These are phyloP conservation scores for Spinibarbus caldwelli DNA, from an alignment of 2,797 vertebrate genomes.

Conservation along the genomic window DNA sequence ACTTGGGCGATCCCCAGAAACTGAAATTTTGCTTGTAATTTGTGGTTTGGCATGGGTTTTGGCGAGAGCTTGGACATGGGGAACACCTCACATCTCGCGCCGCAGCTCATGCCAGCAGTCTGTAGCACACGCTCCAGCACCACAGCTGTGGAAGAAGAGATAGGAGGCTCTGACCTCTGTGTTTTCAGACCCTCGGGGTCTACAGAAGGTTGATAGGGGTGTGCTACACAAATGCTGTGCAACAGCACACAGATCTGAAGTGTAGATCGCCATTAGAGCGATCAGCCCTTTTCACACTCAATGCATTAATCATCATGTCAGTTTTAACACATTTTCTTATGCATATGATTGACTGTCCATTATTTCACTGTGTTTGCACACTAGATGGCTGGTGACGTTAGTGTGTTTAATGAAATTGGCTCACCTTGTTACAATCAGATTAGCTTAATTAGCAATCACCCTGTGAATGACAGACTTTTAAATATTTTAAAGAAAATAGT, in stretches of 20 bases:
- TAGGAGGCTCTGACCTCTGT: background rate
- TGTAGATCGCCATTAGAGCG: background rate
- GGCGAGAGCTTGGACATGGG: conserved; percentile 25
- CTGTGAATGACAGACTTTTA: background rate
- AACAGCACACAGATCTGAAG: conserved; percentile 19
- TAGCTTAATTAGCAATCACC: background rate
- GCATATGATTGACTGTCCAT: background rate
- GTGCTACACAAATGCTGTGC: background rate
- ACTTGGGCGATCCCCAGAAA: conserved; percentile 74
- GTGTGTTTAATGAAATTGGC: background rate
- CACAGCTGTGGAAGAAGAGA: background rate
- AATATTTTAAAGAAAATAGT: background rate
- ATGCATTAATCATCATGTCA: conserved; percentile 4
- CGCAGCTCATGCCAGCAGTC: conserved; percentile 12
- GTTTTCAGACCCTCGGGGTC: conserved; percentile 4
- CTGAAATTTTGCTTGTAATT: conserved; percentile 79
- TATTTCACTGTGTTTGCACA: background rate
- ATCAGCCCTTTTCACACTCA: background rate
- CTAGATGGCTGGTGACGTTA: background rate
- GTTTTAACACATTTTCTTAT: background rate
- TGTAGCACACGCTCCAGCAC: background rate
- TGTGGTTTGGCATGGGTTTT: conserved; percentile 39
- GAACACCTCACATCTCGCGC: conserved; percentile 37
- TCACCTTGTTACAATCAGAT: background rate
- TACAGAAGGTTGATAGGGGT: background rate